Evolutionary conservation across 1,140 invertebrate genomes (phyloP), one percentile per base, ranked within the genome.

Genomic region (Caerostris extrusa): DNA sequence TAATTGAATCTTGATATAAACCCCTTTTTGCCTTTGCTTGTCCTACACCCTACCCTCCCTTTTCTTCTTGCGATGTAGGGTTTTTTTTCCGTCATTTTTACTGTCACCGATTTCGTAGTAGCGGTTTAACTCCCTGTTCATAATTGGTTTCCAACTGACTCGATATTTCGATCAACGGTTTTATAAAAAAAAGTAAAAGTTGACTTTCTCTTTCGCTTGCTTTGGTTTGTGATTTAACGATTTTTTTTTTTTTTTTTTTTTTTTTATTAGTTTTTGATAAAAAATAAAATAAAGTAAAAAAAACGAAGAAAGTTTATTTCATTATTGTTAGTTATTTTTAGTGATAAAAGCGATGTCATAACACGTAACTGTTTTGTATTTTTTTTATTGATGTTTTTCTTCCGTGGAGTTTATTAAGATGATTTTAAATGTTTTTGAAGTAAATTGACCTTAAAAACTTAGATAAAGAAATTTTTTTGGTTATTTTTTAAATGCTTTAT

Each of bases 1-100:
- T 91, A 91, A 91, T 91, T 91, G 90, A 91, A 91, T 91, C 71
- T 82, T 91, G 90, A 91, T 91, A 91, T 91, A 91, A 91, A 91
- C 90, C 58, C 56, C 71, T 71, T 55, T 19, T n/a, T n/a, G 56
- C n/a, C 8, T n/a, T 58, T 67, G 64, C 64, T 67, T 67, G 50
- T 77, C 50, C 19, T 53, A 56, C 12, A 53, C 53, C 50, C 57
- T n/a, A n/a, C 2, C 8, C n/a, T 55, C 53, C 5, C 19, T n/a
- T 19, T 10, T 7, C 19, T 71, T 90, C 57, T 88, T 90, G 6
- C 53, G 10, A 67, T 69, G 12, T 12, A 8, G 5, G 64, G 86
- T 88, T 64, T 88, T 61, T 88, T 81, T 50, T 14, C 53, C 56
- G 53, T 71, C 53, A 56, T 56, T 85, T 85, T 85, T 85, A 85